phyloP scores from a whole-genome alignment of 2,113 vertebrate species.

The Cynopterus brachyotis region DNA sequence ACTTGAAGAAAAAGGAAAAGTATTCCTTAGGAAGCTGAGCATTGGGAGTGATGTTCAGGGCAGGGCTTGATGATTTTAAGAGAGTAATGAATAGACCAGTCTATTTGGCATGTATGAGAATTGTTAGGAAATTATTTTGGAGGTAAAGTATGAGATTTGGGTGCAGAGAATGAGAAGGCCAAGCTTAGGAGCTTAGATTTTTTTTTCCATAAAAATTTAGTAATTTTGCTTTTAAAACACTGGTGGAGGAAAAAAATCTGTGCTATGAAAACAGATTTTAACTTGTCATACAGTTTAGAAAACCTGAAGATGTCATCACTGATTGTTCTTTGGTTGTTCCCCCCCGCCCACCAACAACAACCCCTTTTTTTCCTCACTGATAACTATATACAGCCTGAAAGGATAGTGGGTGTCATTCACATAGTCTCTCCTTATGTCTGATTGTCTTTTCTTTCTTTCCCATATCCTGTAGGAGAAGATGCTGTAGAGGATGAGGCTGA shows the following conservation, averaged over 20 bases:
- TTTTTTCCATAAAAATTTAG: neutral
- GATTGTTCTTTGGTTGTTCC: neutral
- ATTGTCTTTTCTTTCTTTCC: neutral
- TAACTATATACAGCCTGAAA: neutral
- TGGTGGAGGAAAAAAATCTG: neutral
- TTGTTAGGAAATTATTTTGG: constrained; percentile 36
- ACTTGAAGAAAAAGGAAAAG: constrained; percentile 26
- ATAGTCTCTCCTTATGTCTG: neutral
- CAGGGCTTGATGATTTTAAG: neutral
- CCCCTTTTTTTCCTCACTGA: neutral
- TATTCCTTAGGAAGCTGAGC: neutral
- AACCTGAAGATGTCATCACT: neutral
- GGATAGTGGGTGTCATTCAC: neutral
- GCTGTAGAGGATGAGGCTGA: constrained; percentile 95
- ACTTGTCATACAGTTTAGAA: neutral
- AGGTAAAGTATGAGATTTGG: neutral
- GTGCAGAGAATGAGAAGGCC: neutral
- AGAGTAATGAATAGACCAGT: neutral
- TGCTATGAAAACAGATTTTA: constrained; percentile 12
- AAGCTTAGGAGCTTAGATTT: neutral
- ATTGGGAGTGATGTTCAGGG: neutral
- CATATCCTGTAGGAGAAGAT: constrained; percentile 88
- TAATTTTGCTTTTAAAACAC: constrained; percentile 34
- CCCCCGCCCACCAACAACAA: too few species aligned
- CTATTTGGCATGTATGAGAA: neutral